Percentiles rank a stretch among this genome's conserved stretches.
These are phyloP conservation scores for Porites divaricata DNA, from an alignment of 92 coral and sea anemone genomes.

Conservation along the genomic window DNA sequence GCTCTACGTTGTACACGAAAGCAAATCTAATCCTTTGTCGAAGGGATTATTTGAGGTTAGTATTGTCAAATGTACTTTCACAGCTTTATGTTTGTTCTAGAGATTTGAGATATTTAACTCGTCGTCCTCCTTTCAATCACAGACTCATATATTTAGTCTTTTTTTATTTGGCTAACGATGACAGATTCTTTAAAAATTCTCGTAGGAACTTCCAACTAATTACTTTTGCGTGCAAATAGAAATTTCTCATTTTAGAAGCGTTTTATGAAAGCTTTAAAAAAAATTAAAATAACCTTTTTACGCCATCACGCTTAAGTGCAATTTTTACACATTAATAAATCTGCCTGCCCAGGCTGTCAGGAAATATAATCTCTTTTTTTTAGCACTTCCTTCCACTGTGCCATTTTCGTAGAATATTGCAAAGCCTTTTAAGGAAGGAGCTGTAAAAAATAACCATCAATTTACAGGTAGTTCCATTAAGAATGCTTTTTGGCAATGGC, in stretches of 20 bases:
- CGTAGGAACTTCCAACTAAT: not conserved
- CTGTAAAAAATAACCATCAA: constrained; percentile 21
- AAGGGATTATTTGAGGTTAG: constrained; percentile 92
- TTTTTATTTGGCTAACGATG: constrained; percentile 32
- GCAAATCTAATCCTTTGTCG: constrained; percentile 93
- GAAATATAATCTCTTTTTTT: constrained; percentile 40
- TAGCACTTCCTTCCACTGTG: constrained; percentile 42
- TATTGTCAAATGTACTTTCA: constrained; percentile 12
- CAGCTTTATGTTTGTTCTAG: constrained; percentile 23
- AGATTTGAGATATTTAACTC: constrained; percentile 17
- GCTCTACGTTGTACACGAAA: constrained; percentile 95
- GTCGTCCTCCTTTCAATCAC: constrained; percentile 2
- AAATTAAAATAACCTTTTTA: constrained; percentile 2
- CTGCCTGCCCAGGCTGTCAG: constrained; percentile 17
- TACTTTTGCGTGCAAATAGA: not conserved
- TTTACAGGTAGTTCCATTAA: constrained; percentile 36
- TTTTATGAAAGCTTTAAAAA: not conserved
- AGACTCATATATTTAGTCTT: constrained; percentile 23
- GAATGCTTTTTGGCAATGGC: constrained; percentile 2
- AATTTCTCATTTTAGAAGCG: not conserved
- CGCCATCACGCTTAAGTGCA: constrained; percentile 17
- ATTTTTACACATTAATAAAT: constrained; percentile 34
- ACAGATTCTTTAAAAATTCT: constrained; percentile 14
- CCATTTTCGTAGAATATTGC: constrained; percentile 31
- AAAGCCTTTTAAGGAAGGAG: constrained; percentile 29